Evolutionary conservation across 2,888 invertebrate genomes (phyloP).

Genomic region (Drosophila neonasuta): DNA sequence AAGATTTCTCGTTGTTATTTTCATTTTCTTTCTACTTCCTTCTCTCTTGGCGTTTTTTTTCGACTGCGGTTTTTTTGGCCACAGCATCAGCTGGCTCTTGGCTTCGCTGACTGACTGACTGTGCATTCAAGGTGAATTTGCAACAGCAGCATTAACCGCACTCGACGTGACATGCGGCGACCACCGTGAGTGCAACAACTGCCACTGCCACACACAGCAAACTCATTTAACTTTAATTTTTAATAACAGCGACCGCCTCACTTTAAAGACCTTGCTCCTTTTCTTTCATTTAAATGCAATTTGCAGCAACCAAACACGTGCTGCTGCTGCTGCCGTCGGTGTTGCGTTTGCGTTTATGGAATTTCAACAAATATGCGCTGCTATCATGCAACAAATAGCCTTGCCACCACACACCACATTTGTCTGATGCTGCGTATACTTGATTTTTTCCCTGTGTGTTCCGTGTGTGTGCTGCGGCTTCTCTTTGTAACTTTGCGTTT

Average conservation of each 20-base stretch:
- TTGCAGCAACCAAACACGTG: constrained; percentile 36
- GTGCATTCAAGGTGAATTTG: constrained; percentile 72
- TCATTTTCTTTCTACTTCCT: constrained; percentile 9
- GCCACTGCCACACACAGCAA: constrained; percentile 27
- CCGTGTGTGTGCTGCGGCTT: constrained; percentile 1
- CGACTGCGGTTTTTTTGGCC: constrained; percentile 27
- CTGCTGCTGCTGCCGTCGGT: background rate
- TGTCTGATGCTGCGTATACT: constrained; percentile 65
- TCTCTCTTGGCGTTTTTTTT: constrained; percentile 24
- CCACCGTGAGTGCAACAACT: constrained; percentile 63
- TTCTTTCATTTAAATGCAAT: constrained; percentile 59
- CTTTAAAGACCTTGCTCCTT: constrained; percentile 56
- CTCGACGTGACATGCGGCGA: constrained; percentile 70
- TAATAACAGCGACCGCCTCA: constrained; percentile 54
- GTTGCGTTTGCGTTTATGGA: constrained; percentile 51
- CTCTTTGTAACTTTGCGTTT: constrained; percentile 10
- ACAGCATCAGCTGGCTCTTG: constrained; percentile 54
- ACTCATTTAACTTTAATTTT: constrained; percentile 75
- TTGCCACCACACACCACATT: constrained; percentile 30
- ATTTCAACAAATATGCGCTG: constrained; percentile 53
- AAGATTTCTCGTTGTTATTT: constrained; percentile 62
- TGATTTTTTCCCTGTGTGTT: constrained; percentile 44
- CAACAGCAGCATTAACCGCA: constrained; percentile 61
- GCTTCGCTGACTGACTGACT: constrained; percentile 6
- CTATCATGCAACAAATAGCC: constrained; percentile 45